Percentiles rank a stretch among this genome's conserved stretches.
Evolutionary conservation across 2,797 vertebrate genomes (phyloP).

Genomic region (Parauchenoglanis punctatus): DNA sequence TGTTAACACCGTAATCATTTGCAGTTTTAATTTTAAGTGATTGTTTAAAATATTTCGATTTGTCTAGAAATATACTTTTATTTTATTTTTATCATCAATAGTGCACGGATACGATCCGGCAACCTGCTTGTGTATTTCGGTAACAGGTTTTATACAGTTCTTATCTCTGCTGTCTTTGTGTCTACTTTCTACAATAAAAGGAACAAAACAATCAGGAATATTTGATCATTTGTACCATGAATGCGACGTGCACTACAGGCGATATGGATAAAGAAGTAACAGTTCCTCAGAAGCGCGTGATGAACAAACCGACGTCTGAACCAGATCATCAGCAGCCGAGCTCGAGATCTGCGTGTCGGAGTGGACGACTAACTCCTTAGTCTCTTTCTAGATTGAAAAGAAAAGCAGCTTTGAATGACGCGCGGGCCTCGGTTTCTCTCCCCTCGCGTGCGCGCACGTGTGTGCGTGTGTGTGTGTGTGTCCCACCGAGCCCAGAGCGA

Average conservation of each 20-base stretch:
- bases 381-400: background rate
- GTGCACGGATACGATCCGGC: too few species aligned
- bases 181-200: background rate
- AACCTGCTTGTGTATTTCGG: background rate
- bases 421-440: background rate
- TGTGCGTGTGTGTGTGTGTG: too few species aligned
- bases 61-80: background rate
- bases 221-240: background rate
- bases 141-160: background rate
- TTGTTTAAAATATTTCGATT: background rate
- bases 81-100: background rate
- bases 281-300: background rate
- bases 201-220: background rate
- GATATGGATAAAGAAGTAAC: too few species aligned
- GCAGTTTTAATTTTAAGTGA: background rate
- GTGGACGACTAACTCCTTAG: background rate
- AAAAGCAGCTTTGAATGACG: background rate
- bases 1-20: background rate
- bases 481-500: slow-evolving; percentile 46
- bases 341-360: background rate
- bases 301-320: background rate
- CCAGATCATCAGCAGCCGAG: background rate
- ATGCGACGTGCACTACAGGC: background rate
- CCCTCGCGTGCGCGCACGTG: too few species aligned
- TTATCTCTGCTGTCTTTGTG: background rate